Percentiles rank a stretch among this genome's conserved stretches.
Conservation (phyloP, 2,113 vertebrate genomes). For the Candoia aspera region DNA sequence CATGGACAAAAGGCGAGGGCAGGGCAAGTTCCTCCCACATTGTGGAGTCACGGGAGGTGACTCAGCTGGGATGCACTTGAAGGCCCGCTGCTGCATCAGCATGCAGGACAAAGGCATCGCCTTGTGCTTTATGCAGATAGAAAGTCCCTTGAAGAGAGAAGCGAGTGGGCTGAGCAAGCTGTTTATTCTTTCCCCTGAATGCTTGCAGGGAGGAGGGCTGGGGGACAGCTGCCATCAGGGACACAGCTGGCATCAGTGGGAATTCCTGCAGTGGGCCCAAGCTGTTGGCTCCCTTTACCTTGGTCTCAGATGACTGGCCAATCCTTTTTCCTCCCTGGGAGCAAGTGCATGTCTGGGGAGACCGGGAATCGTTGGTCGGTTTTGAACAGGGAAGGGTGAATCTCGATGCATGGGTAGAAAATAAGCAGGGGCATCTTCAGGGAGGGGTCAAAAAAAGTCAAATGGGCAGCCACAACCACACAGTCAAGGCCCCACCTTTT, state of each 20-base stretch:
- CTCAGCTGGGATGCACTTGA: background rate
- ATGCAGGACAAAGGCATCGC: background rate
- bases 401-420: background rate
- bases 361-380: background rate
- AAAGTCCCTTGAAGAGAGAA: background rate
- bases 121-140: background rate
- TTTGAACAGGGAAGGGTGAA: background rate
- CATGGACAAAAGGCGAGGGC: background rate
- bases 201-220: background rate
- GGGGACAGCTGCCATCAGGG: background rate
- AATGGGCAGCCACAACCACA: no score
- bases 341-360: no score
- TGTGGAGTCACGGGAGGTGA: background rate
- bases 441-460: background rate
- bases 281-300: background rate
- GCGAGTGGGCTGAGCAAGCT: slow-evolving; percentile 7
- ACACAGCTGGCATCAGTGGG: background rate
- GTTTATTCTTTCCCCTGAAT: background rate
- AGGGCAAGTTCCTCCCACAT: background rate
- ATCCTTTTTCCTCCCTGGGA: no score
- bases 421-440: background rate
- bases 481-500: background rate
- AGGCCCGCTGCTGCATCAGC: background rate
- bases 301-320: no score
- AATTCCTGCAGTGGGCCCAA: background rate